Base-by-base conservation (phyloP, 2,797 vertebrate species). In the Alfaro cultratus region DNA sequence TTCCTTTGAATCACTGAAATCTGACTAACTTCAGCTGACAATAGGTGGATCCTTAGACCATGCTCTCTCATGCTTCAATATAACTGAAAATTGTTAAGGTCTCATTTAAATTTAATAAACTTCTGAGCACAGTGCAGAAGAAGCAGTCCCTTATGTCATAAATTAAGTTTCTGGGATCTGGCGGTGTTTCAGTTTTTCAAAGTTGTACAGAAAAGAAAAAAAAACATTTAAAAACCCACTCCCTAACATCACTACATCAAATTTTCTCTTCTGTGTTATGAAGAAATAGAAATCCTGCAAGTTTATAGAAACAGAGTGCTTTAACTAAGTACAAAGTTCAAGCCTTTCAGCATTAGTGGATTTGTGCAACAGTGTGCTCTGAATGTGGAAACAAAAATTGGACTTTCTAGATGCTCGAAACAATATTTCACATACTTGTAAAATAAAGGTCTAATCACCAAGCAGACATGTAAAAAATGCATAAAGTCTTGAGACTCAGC, bases 41-140 rank as follows among this genome's bases (percentile, higher is more conserved):
- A n/a, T n/a, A n/a, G n/a, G n/a, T n/a, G 43, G 68, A 45, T 43
- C 68, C 26, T n/a, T 70, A 70, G 39, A 43, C 41, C 41, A 71
- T 15, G 13, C 13, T 29, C 5, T 71, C 13, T 71, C 13, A 15
- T 46, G 41, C 2, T 71, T 46, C 26, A 45, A 71, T 46, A 71
- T 15, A 71, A 45, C 41, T 16, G 41, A 29, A 45, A 15, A 29
- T 1, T 45, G 16, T 45, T 45, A n/a, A 45, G 41, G 41, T 15
- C 5, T 71, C 68, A 71, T 45, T 71, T 71, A 71, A 45, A 45
- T 71, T 71, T 8, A 45, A 71, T 45, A 45, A 71, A 46, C 68
- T 45, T 26, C 41, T 71, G 68, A 71, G 68, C 34, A 45, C 41
- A 71, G 68, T 29, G 68, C 16, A 45, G 67, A 15, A 45, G 67